These are phyloP conservation scores for Tridacna gigas DNA, from an alignment of 2,888 invertebrate genomes.

Conservation along the genomic window DNA sequence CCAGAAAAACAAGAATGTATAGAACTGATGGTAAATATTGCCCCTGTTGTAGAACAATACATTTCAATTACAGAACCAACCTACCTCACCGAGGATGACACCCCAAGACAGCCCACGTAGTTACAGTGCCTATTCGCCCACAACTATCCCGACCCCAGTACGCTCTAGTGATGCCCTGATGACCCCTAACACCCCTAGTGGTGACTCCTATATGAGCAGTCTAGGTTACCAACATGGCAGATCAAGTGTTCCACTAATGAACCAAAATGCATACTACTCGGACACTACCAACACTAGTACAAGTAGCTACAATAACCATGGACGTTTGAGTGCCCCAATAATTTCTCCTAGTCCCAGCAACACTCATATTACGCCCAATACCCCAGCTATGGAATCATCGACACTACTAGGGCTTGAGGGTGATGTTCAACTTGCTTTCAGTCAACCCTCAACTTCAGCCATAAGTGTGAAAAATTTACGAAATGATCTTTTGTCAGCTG, in stretches of 20 bases:
- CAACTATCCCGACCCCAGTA: constrained; percentile 54
- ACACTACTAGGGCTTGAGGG: constrained; percentile 83
- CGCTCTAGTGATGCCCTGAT: constrained; percentile 42
- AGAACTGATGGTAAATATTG: background rate
- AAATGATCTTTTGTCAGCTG: constrained; percentile 96
- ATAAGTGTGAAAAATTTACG: constrained; percentile 77
- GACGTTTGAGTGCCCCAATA: constrained; percentile 57
- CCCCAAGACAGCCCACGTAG: constrained; percentile 79
- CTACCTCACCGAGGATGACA: constrained; percentile 81
- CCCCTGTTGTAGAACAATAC: background rate
- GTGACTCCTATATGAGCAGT: constrained; percentile 57
- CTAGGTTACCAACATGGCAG: constrained; percentile 49
- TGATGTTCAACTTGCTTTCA: constrained; percentile 86
- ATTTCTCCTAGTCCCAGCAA: constrained; percentile 41
- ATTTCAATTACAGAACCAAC: constrained; percentile 76
- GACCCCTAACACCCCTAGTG: constrained; percentile 68
- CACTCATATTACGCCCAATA: constrained; percentile 59
- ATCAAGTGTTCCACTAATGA: constrained; percentile 58
- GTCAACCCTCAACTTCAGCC: constrained; percentile 71
- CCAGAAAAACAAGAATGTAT: background rate
- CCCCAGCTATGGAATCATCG: constrained; percentile 70
- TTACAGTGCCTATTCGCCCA: constrained; percentile 78
- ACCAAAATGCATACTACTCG: constrained; percentile 56
- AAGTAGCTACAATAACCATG: constrained; percentile 53
- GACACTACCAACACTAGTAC: constrained; percentile 44